Conservation (phyloP, 2,113 vertebrate genomes). For the cat (Felis catus) region DNA sequence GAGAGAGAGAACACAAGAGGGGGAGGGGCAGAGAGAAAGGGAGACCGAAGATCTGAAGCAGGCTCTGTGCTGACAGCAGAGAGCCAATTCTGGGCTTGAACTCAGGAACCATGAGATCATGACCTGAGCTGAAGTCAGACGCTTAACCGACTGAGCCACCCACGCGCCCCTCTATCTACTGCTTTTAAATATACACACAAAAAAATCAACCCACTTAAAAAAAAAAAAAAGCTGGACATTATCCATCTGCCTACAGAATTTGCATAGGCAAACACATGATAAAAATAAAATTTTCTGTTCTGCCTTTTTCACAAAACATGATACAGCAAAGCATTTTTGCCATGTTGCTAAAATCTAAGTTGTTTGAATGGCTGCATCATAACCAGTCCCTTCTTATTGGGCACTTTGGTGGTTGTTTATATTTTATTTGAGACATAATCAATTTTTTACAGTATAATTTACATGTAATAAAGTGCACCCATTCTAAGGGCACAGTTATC, state of each 20-base stretch:
- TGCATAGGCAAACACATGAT: slow-evolving; percentile 46
- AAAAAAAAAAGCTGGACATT: background rate
- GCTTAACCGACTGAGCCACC: too few relatives aligned
- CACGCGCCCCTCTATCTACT: background rate
- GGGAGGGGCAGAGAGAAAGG: too few relatives aligned
- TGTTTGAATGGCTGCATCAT: background rate
- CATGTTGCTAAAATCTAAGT: background rate
- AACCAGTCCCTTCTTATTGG: background rate
- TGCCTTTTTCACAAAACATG: background rate
- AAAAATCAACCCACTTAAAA: background rate
- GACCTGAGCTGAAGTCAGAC: too few relatives aligned
- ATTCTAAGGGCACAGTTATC: background rate
- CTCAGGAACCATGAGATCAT: too few relatives aligned
- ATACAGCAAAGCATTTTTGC: slow-evolving; percentile 48
- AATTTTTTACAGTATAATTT: background rate
- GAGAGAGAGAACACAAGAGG: too few relatives aligned
- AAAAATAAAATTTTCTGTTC: slow-evolving; percentile 48
- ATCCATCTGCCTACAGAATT: slow-evolving; percentile 13
- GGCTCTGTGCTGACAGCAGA: too few relatives aligned
- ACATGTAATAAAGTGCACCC: background rate
- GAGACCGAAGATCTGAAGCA: too few relatives aligned
- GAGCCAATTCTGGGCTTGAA: too few relatives aligned
- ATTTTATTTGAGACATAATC: background rate
- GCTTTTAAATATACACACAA: slow-evolving; percentile 20
- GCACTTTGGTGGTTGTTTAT: background rate